A percentile compares a stretch with the other conserved stretches of the same genome.
Evolutionary conservation across 2,888 invertebrate genomes (phyloP).

Genomic region (Agriotes lineatus): DNA sequence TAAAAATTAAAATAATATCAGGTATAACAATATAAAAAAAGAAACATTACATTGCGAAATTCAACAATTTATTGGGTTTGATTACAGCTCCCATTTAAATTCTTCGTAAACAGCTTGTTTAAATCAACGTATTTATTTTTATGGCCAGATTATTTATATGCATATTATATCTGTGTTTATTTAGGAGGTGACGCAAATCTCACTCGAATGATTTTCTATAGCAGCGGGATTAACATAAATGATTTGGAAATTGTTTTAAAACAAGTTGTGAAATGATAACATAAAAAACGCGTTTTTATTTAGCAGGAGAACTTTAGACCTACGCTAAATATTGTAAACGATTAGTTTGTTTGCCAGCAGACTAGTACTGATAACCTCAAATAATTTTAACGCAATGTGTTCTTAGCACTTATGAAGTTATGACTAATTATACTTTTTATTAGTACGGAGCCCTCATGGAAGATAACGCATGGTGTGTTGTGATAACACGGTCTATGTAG

Average conservation of each 20-base stretch:
- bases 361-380: conserved; percentile 16
- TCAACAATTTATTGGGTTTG: no score
- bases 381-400: conserved; percentile 28
- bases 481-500: conserved; percentile 5
- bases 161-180: background rate
- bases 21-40: no score
- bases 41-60: no score
- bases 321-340: conserved; percentile 5
- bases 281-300: background rate
- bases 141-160: no score
- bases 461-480: conserved; percentile 17
- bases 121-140: no score
- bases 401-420: conserved; percentile 15
- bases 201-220: background rate
- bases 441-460: conserved; percentile 2
- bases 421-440: conserved; percentile 24
- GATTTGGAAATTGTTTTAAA: background rate
- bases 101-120: no score
- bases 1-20: no score
- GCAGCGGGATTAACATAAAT: background rate
- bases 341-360: conserved; percentile 15
- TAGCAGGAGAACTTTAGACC: background rate
- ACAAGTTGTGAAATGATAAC: background rate
- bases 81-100: no score
- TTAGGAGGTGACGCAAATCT: conserved; percentile 7